A percentile compares a stretch with the other conserved stretches of the same genome.
Conservation (phyloP, 1,140 invertebrate species). For the Riptortus pedestris region DNA sequence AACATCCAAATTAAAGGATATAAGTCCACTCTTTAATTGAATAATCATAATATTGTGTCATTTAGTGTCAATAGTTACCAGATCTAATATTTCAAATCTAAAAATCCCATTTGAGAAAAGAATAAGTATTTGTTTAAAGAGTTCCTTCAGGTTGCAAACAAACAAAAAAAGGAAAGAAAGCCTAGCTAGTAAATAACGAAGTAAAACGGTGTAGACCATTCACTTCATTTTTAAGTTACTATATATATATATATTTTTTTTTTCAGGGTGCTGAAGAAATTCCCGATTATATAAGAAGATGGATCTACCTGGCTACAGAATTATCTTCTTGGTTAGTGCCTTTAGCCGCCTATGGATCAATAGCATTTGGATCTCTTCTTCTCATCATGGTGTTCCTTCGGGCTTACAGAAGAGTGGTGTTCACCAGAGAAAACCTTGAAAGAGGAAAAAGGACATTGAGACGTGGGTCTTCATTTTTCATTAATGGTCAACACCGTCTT, state of each 20-base stretch:
- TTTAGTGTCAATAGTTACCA: too few relatives aligned
- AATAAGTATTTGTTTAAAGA: too few relatives aligned
- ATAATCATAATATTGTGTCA: too few relatives aligned
- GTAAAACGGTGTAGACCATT: too few relatives aligned
- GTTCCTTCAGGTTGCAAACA: too few relatives aligned
- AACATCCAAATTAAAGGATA: too few relatives aligned
- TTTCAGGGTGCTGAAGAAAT: constrained; percentile 66
- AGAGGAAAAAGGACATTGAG: constrained; percentile 54
- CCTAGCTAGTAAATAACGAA: too few relatives aligned
- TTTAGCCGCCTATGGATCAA: constrained; percentile 56
- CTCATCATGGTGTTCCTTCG: constrained; percentile 54
- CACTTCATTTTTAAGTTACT: not conserved
- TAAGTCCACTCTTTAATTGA: too few relatives aligned
- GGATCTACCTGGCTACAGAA: constrained; percentile 66
- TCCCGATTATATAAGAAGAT: constrained; percentile 58
- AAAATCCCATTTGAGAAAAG: too few relatives aligned
- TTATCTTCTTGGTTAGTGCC: constrained; percentile 57
- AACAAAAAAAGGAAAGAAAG: too few relatives aligned
- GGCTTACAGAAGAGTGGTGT: constrained; percentile 61
- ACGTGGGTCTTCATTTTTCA: constrained; percentile 55
- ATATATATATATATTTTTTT: constrained; percentile 17
- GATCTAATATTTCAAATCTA: too few relatives aligned
- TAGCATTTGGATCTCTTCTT: constrained; percentile 51
- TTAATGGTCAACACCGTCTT: constrained; percentile 56
- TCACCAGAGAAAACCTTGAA: constrained; percentile 60